Conservation (phyloP, 2,113 vertebrate species). For the Burhinus bistriatus region DNA sequence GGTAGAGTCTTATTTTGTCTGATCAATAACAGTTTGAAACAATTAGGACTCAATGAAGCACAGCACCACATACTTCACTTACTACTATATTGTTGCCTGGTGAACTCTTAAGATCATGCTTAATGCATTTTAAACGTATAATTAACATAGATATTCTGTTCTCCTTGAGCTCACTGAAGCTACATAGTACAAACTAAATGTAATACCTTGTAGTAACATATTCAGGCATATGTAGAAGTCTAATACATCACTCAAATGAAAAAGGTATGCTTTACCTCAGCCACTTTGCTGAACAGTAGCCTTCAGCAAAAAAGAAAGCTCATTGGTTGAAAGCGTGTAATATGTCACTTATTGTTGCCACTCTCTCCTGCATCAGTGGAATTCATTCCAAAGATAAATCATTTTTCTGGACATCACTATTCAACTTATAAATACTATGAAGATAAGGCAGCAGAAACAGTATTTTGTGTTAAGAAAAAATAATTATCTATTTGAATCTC, state of each 20-base stretch:
- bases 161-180: neutral
- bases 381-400: neutral
- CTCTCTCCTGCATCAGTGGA: neutral
- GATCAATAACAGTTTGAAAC: constrained; percentile 44
- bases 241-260: neutral
- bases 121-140: neutral
- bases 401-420: neutral
- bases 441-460: neutral
- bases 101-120: neutral
- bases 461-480: neutral
- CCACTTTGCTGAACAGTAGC: neutral
- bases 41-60: constrained; percentile 38
- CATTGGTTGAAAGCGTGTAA: neutral
- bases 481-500: neutral
- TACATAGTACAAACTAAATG: neutral
- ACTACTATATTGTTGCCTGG: neutral
- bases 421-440: neutral
- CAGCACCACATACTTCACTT: neutral
- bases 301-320: neutral
- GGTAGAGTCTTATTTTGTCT: constrained; percentile 5
- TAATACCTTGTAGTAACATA: neutral
- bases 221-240: neutral
- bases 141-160: neutral
- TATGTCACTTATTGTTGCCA: neutral
- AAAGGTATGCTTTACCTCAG: neutral